phyloP scores from a whole-genome alignment of 2,113 vertebrate genomes.

The Stigmatopora nigra region DNA sequence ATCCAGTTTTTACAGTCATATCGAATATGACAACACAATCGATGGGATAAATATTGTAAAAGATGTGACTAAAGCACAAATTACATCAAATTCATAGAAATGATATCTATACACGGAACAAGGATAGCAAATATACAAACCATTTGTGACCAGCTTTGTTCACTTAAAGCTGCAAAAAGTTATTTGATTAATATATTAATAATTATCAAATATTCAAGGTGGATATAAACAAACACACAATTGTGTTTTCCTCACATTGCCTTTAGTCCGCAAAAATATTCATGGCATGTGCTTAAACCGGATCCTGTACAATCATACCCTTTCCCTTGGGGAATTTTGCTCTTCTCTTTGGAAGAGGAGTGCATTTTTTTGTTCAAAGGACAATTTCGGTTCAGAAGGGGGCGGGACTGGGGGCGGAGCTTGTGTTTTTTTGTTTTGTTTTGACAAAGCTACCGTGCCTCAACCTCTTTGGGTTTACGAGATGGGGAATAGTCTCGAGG shows the following conservation, averaged over 20 bases:
- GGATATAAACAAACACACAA: constrained; percentile 68
- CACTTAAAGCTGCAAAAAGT: constrained; percentile 67
- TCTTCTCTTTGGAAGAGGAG: constrained; percentile 70
- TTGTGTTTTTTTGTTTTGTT: constrained; percentile 10
- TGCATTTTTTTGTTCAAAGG: constrained; percentile 74
- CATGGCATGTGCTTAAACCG: constrained; percentile 83
- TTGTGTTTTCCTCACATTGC: constrained; percentile 63
- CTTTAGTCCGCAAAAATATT: constrained; percentile 66
- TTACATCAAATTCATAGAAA: constrained; percentile 94
- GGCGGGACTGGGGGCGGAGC: constrained; percentile 36
- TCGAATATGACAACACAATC: constrained; percentile 65
- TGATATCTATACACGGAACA: constrained; percentile 82
- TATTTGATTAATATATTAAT: constrained; percentile 80
- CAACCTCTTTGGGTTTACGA: constrained; percentile 93
- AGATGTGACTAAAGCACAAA: constrained; percentile 78
- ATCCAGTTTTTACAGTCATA: constrained; percentile 66
- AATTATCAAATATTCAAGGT: constrained; percentile 72
- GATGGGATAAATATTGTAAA: constrained; percentile 71
- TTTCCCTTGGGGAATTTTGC: constrained; percentile 50
- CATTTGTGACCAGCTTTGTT: constrained; percentile 70
- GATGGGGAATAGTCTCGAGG: constrained; percentile 89
- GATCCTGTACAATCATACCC: constrained; percentile 74
- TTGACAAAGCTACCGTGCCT: constrained; percentile 84
- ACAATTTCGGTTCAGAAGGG: constrained; percentile 38
- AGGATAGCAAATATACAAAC: constrained; percentile 84